Conservation (phyloP, 2,888 invertebrate species). For the Chorisops tibialis region DNA sequence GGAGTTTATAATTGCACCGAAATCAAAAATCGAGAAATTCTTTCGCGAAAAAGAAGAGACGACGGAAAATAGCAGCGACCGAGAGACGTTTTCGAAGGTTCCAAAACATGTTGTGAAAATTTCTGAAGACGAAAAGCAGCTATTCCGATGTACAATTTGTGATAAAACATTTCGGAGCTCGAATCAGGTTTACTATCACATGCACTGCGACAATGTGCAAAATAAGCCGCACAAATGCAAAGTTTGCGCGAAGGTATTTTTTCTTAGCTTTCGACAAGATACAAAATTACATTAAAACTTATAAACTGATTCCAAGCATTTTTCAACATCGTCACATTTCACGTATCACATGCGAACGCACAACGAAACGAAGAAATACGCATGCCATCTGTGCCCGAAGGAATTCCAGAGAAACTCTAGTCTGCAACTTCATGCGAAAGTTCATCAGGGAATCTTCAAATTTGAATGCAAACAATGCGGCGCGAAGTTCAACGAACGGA, state of each 20-base stretch:
- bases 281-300: too few relatives aligned
- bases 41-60: background rate
- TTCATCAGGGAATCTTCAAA: constrained; percentile 55
- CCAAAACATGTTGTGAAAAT: constrained; percentile 35
- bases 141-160: constrained; percentile 61
- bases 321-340: constrained; percentile 67
- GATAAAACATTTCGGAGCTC: constrained; percentile 65
- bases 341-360: constrained; percentile 71
- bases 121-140: constrained; percentile 43
- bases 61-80: background rate
- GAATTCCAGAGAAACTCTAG: constrained; percentile 68
- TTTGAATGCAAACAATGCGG: constrained; percentile 61
- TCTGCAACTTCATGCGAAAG: constrained; percentile 66
- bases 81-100: background rate
- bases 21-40: constrained; percentile 16
- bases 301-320: constrained; percentile 55
- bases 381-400: constrained; percentile 64
- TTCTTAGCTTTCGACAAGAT: constrained; percentile 27
- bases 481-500: constrained; percentile 59
- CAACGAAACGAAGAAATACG: constrained; percentile 58
- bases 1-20: constrained; percentile 15
- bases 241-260: constrained; percentile 44
- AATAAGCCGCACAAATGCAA: constrained; percentile 55
- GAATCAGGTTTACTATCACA: constrained; percentile 64
- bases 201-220: constrained; percentile 57